Evolutionary conservation across 2,797 vertebrate genomes (phyloP), one percentile per base, ranked within the genome.

Genomic region (Acanthurus tractus): DNA sequence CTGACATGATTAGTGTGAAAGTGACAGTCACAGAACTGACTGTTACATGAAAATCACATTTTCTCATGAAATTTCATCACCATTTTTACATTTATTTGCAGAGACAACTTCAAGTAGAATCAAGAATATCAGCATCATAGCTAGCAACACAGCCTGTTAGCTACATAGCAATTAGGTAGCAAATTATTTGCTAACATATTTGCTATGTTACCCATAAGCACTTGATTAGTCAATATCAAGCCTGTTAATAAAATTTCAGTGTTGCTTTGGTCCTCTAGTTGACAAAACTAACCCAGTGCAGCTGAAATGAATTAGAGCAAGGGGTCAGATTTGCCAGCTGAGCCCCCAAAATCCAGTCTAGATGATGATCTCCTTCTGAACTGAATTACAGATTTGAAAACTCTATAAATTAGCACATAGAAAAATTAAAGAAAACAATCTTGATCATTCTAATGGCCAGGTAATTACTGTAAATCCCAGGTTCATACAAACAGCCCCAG

Each of bases 401-500:
- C 54, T 57, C 46, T 20, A 34, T 54, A 22, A 85, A 83, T 86
- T 70, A 84, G 46, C 61, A 4, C 38, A 17, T 8, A 6, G 20
- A 68, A 73, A 62, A 78, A 81, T 55, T 55, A 8, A 62, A 81
- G 42, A 34, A 59, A 84, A 81, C 78, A 75, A 72, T 76, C 36
- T 54, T 6, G 44, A 82, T 38, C 46, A 12, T 63, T 81, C 17
- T 83, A 81, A 86, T 79, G 78, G 52, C 62, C 48, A 8, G 15
- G 70, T 75, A 86, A 78, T 89, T 86, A 83, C 69, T 53, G 34
- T 46, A 88, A 86, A 73, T 68, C 75, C 80, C 78, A 85, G 82
- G 77, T 79, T 83, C 72, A 76, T 34, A 25, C 66, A 71, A 83
- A 74, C 76, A 70, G 44, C 68, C 78, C 17, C 55, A 58, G 78